These are phyloP conservation scores for Novumbra hubbsi DNA, from an alignment of 2,797 vertebrate species.

Conservation along the genomic window DNA sequence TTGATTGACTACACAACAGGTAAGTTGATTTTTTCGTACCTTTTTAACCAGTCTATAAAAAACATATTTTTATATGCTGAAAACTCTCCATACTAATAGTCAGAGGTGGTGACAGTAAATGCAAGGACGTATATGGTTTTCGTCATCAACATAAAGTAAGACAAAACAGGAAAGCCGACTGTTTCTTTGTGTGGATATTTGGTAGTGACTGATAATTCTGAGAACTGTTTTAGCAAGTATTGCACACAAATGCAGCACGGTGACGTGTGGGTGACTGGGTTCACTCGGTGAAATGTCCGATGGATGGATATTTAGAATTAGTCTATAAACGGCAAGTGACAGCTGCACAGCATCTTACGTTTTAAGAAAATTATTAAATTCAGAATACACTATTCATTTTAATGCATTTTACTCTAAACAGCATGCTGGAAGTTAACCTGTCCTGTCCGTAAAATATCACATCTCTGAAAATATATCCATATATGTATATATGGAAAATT, in stretches of 20 bases:
- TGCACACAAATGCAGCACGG: conserved; percentile 15
- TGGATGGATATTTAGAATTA: background rate
- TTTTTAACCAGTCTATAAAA: background rate
- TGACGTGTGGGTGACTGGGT: background rate
- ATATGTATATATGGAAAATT: too few species aligned
- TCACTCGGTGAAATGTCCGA: conserved; percentile 1
- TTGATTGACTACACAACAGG: background rate
- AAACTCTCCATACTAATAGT: background rate
- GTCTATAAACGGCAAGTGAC: background rate
- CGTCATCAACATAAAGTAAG: conserved; percentile 30
- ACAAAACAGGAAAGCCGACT: conserved; percentile 19
- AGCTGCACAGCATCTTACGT: background rate
- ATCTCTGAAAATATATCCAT: background rate
- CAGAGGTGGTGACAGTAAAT: conserved; percentile 21
- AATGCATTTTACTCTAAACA: background rate
- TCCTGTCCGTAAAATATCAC: background rate
- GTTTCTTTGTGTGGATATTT: conserved; percentile 62
- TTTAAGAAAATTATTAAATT: background rate
- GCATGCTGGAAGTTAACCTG: background rate
- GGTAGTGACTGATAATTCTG: conserved; percentile 52
- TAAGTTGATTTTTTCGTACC: background rate
- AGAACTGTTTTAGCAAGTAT: conserved; percentile 38
- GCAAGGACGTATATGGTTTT: conserved; percentile 24
- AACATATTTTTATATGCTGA: background rate
- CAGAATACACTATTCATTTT: background rate